phyloP scores from a whole-genome alignment of 2,888 invertebrate genomes.

The Diarsia dahlii region DNA sequence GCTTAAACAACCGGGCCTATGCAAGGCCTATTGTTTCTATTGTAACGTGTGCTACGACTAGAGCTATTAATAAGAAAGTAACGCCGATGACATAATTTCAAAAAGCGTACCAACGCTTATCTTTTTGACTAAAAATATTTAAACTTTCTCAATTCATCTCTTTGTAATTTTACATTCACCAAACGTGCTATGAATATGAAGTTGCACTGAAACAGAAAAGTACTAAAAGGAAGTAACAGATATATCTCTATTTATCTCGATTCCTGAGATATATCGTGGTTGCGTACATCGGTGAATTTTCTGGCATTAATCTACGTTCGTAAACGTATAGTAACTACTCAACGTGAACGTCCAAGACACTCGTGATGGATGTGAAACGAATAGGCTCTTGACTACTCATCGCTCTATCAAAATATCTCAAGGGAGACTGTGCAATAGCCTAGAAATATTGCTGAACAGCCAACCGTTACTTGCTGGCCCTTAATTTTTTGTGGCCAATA shows the following conservation, averaged over 20 bases:
- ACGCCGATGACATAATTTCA: not conserved
- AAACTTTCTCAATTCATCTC: not conserved
- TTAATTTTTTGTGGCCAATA: constrained; percentile 47
- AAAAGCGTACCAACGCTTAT: not conserved
- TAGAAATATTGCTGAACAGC: constrained; percentile 60
- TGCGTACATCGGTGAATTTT: constrained; percentile 29
- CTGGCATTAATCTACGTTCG: constrained; percentile 59
- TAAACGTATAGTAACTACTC: constrained; percentile 66
- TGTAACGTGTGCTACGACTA: not conserved
- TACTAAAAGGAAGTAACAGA: constrained; percentile 5
- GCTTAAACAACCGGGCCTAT: not conserved
- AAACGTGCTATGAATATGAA: not conserved
- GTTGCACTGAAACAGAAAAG: not conserved
- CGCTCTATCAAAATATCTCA: constrained; percentile 73
- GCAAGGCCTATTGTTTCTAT: not conserved
- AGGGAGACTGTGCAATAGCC: constrained; percentile 66
- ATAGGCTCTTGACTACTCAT: constrained; percentile 72
- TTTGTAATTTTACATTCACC: not conserved
- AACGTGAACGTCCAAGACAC: constrained; percentile 62
- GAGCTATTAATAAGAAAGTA: not conserved
- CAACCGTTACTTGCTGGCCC: constrained; percentile 36
- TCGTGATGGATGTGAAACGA: constrained; percentile 75
- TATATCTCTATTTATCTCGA: constrained; percentile 22
- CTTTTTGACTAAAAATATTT: not conserved
- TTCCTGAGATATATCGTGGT: constrained; percentile 21